Evolutionary conservation across 2,113 vertebrate genomes (phyloP), one percentile per base, ranked within the genome.

Genomic region (Heterotilapia buettikoferi): DNA sequence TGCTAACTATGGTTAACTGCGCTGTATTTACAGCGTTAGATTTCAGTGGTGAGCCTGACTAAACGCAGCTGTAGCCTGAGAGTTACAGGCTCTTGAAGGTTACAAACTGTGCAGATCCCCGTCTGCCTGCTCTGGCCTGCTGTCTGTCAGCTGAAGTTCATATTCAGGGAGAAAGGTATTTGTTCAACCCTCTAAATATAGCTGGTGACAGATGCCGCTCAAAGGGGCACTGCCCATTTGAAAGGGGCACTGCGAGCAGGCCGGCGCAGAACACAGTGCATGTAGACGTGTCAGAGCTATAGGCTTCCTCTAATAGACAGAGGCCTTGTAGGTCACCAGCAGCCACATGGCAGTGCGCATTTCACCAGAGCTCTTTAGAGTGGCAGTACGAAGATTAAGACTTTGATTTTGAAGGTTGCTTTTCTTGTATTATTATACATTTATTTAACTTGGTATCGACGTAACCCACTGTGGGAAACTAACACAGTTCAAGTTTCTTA

Each of bases 111-210:
- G 73, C 84, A 56, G 85, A 91, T 80, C 89, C 87, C 83, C 73
- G 47, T 92, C 85, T 84, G 87, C 82, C 76, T 76, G 14, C 68
- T 73, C 83, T 31, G 83, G 45, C 86, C 82, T 45, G 82, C 86
- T 82, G 89, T 93, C 90, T 92, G 93, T 93, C 90, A 93, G 90
- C 89, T 89, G 87, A 91, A 93, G 86, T 94, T 95, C 90, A 92
- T 92, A 93, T 94, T 84, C 92, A 94, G 81, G 86, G 86, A 88
- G 88, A 87, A 80, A 90, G 92, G 91, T 95, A 95, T 96, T 93
- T 92, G 93, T 93, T 91, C 90, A 87, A 59, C 36, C 88, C 85
- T 91, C 95, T 96, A 97, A 95, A 95, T 96, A 96, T 97, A 96
- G 93, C 93, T 89, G 84, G 94, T 92, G 91, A 95, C 95, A 96